Percentiles rank a stretch among this genome's conserved stretches.
Evolutionary conservation across 1,140 invertebrate genomes (phyloP).

Genomic region (Phymastichus coffea): DNA sequence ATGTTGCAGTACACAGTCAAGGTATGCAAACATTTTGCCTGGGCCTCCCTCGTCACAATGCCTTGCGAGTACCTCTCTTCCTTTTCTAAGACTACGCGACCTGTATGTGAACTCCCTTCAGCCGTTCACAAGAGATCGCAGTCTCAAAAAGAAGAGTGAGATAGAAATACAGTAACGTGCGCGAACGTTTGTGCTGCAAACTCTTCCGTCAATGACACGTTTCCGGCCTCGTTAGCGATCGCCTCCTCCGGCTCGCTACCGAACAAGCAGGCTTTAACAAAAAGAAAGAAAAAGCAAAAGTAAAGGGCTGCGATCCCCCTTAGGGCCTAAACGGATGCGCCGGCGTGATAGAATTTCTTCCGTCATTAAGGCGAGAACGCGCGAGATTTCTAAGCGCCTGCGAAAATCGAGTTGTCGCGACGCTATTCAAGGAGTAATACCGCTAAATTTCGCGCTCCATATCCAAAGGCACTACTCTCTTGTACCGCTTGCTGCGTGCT

Average conservation of each 20-base stretch:
- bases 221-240: constrained; percentile 7
- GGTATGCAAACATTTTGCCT: no score
- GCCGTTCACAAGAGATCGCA: no score
- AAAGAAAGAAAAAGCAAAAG: not conserved
- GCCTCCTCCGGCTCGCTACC: no score
- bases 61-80: no score
- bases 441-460: not conserved
- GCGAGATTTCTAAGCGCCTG: constrained; percentile 15
- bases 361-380: constrained; percentile 26
- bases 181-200: no score
- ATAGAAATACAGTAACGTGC: not conserved
- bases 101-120: no score
- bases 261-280: not conserved
- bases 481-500: not conserved
- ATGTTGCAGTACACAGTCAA: no score
- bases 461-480: not conserved
- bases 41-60: no score
- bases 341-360: constrained; percentile 27
- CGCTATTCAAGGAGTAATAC: constrained; percentile 12
- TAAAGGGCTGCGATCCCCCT: not conserved
- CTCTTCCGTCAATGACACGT: constrained; percentile 15
- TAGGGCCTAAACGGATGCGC: constrained; percentile 21
- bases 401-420: constrained; percentile 9
- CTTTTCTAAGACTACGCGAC: no score
- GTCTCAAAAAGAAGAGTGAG: no score